These are phyloP conservation scores for Heterodera carotae DNA, from an alignment of 1,140 invertebrate genomes.

Conservation along the genomic window DNA sequence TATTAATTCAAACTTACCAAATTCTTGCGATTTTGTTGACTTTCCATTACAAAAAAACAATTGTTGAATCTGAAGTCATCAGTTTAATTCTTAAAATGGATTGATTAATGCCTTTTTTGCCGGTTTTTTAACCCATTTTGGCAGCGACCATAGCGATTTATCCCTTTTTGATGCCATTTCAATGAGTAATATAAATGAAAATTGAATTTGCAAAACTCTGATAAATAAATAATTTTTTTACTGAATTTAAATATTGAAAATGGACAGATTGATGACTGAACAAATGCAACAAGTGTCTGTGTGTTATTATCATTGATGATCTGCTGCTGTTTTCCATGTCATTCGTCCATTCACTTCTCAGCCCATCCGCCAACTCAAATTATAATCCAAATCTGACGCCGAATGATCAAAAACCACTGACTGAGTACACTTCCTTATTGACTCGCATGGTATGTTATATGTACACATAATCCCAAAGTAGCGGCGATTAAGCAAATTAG, in stretches of 20 bases:
- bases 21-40: not conserved
- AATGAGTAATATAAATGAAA: not conserved
- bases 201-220: too few relatives aligned
- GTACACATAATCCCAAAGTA: too few relatives aligned
- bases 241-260: too few relatives aligned
- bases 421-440: too few relatives aligned
- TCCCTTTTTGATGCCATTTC: not conserved
- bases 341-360: not conserved
- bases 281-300: too few relatives aligned
- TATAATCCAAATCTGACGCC: not conserved
- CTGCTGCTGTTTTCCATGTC: too few relatives aligned
- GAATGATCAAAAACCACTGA: not conserved
- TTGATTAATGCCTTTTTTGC: not conserved
- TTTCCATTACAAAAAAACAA: not conserved
- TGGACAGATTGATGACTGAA: too few relatives aligned
- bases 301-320: too few relatives aligned
- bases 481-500: too few relatives aligned
- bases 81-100: not conserved
- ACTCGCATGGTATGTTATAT: too few relatives aligned
- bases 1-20: constrained; percentile 5
- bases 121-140: not conserved
- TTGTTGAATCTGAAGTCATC: not conserved
- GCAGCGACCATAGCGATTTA: not conserved
- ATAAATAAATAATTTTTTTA: too few relatives aligned
- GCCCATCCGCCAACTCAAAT: not conserved